A percentile compares a stretch with the other conserved stretches of the same genome.
phyloP scores from a whole-genome alignment of 2,888 invertebrate genomes.

The Aphidoletes aphidimyza region DNA sequence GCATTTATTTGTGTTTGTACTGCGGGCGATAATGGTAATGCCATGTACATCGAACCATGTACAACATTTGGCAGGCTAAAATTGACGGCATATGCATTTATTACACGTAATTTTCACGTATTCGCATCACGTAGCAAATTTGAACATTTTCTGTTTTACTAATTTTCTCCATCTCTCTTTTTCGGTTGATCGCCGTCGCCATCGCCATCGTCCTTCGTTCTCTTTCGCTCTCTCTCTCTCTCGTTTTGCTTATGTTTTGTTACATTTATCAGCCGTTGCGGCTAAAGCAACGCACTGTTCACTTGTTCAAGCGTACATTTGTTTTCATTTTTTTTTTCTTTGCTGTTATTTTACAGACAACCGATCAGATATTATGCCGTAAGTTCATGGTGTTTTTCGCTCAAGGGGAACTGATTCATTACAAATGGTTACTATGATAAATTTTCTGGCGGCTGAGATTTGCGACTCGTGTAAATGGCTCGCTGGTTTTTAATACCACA shows the following conservation, averaged over 20 bases:
- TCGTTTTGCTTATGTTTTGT: neutral
- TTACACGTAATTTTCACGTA: conserved; percentile 21
- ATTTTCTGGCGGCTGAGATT: neutral
- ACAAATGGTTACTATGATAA: conserved; percentile 19
- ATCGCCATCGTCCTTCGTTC: no score
- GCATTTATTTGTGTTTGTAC: neutral
- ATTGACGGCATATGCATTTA: conserved; percentile 13
- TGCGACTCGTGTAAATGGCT: neutral
- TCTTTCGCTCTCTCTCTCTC: neutral
- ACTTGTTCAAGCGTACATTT: no score
- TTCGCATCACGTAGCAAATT: conserved; percentile 1
- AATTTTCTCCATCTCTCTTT: neutral
- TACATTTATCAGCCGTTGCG: conserved; percentile 6
- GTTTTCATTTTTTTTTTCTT: neutral
- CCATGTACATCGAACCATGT: neutral
- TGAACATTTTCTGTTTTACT: conserved; percentile 31
- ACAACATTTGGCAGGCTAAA: neutral
- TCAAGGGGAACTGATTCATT: neutral
- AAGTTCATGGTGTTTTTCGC: neutral
- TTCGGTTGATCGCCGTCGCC: neutral
- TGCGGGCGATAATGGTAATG: neutral
- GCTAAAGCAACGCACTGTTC: neutral
- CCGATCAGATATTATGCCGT: neutral
- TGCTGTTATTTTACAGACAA: neutral
- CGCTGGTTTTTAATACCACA: neutral